Conservation (phyloP, 2,888 invertebrate genomes). For the Diarsia rubi region DNA sequence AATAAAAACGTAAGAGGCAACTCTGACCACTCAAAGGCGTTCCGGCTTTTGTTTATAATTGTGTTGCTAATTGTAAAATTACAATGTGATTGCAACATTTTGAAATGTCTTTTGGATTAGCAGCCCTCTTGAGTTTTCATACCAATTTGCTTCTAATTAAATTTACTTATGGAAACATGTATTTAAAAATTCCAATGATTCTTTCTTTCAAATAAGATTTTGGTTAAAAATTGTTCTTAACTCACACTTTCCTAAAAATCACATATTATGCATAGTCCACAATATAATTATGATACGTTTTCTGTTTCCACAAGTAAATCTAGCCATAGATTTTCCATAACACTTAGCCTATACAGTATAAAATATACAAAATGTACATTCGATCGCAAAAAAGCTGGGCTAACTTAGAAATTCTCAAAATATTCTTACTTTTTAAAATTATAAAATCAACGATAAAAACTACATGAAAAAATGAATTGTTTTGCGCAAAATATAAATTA, state of each 20-base stretch:
- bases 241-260: slow-evolving; percentile 1
- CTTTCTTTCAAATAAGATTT: slow-evolving; percentile 13
- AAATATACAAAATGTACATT: slow-evolving; percentile 78
- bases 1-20: slow-evolving; percentile 51
- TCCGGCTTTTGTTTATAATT: slow-evolving; percentile 27
- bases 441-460: slow-evolving; percentile 55
- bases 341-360: slow-evolving; percentile 71
- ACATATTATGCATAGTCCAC: slow-evolving; percentile 55
- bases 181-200: slow-evolving; percentile 17
- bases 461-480: slow-evolving; percentile 49
- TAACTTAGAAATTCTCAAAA: slow-evolving; percentile 61
- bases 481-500: slow-evolving; percentile 61
- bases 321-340: slow-evolving; percentile 55
- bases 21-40: slow-evolving; percentile 46
- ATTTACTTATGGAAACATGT: slow-evolving; percentile 57
- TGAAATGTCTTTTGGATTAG: slow-evolving; percentile 63
- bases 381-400: slow-evolving; percentile 62
- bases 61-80: slow-evolving; percentile 50
- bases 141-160: slow-evolving; percentile 46
- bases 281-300: slow-evolving; percentile 10
- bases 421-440: slow-evolving; percentile 53
- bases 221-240: slow-evolving; percentile 20
- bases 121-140: slow-evolving; percentile 55
- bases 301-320: slow-evolving; percentile 53
- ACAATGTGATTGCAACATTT: slow-evolving; percentile 48